Conservation (phyloP, 2,797 vertebrate genomes). For the Hoplostethus atlanticus region DNA sequence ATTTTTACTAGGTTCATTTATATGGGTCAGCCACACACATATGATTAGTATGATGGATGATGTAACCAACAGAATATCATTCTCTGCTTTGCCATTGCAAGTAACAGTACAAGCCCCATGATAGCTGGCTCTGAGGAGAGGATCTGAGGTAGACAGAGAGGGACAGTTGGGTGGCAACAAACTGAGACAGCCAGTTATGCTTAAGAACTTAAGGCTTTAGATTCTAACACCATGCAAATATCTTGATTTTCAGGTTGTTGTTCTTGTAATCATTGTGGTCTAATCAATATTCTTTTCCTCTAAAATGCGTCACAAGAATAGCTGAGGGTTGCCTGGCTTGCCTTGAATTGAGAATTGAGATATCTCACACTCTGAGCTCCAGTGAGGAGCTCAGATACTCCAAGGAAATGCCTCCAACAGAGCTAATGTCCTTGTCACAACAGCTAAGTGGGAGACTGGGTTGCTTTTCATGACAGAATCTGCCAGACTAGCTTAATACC, state of each 20-base stretch:
- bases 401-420: constrained; percentile 32
- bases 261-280: constrained; percentile 20
- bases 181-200: constrained; percentile 38
- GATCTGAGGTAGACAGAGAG: constrained; percentile 16
- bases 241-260: constrained; percentile 7
- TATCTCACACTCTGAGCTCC: constrained; percentile 14
- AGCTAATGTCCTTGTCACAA: constrained; percentile 43
- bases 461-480: constrained; percentile 29
- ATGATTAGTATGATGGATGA: constrained; percentile 9
- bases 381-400: constrained; percentile 22
- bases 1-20: constrained; percentile 21
- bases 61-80: constrained; percentile 20
- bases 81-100: constrained; percentile 9
- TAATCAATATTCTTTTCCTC: constrained; percentile 16
- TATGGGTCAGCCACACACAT: constrained; percentile 8
- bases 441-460: constrained; percentile 18
- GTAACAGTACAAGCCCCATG: constrained; percentile 4
- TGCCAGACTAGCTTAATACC: constrained; percentile 23
- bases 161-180: constrained; percentile 39
- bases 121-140: constrained; percentile 24
- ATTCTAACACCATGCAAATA: too few species aligned
- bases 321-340: constrained; percentile 1
- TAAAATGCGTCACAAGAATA: constrained; percentile 24
- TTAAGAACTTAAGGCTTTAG: background rate
- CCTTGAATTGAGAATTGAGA: constrained; percentile 32